Evolutionary conservation across 2,113 vertebrate genomes (phyloP).

Genomic region (Anguilla japonica): DNA sequence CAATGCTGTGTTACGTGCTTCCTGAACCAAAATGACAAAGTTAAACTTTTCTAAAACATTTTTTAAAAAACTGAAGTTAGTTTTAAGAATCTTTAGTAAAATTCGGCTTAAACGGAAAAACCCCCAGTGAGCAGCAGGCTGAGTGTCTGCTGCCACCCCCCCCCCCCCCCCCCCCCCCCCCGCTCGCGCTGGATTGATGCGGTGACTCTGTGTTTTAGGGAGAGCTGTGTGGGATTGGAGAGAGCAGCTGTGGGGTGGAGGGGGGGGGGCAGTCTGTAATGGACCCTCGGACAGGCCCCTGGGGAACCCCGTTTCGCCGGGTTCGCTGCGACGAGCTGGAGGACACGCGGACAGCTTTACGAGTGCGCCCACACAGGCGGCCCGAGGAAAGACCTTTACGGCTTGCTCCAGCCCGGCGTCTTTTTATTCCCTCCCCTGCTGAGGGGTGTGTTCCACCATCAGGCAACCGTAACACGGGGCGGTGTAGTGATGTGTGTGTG

Average conservation of each 20-base stretch:
- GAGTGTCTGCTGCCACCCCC: too few species aligned
- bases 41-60: too few species aligned
- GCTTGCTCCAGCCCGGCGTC: slow-evolving; percentile 5
- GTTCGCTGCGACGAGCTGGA: background rate
- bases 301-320: background rate
- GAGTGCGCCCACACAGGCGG: slow-evolving; percentile 58
- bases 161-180: too few species aligned
- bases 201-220: slow-evolving; percentile 40
- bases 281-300: too few species aligned
- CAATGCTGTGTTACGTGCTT: too few species aligned
- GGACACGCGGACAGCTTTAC: slow-evolving; percentile 55
- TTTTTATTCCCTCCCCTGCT: slow-evolving; percentile 31
- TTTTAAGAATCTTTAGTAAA: background rate
- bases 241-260: background rate
- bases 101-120: too few species aligned
- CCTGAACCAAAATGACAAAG: too few species aligned
- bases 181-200: background rate
- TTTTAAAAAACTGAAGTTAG: too few species aligned
- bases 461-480: too few species aligned
- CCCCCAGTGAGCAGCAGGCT: too few species aligned
- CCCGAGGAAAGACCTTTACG: slow-evolving; percentile 2
- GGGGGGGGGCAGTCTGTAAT: background rate
- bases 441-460: too few species aligned
- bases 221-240: slow-evolving; percentile 37
- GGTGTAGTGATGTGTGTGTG: background rate